phyloP scores from a whole-genome alignment of 2,888 invertebrate genomes.

The Oscheius sp. region DNA sequence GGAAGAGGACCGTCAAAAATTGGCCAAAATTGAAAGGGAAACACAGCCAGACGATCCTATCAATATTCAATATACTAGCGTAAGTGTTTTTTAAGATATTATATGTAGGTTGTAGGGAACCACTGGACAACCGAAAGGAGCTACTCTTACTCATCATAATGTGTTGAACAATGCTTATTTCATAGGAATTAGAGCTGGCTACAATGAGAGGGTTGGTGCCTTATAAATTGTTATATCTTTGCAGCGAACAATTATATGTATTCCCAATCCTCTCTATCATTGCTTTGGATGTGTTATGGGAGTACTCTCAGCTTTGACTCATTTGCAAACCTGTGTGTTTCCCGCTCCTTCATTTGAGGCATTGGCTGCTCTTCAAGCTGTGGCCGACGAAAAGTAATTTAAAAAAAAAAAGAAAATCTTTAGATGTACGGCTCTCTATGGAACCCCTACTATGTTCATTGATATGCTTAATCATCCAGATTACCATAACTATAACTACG shows the following conservation, averaged over 20 bases:
- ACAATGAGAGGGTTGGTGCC: slow-evolving; percentile 53
- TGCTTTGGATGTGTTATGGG: slow-evolving; percentile 80
- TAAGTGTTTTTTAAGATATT: slow-evolving; percentile 21
- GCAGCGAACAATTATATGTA: slow-evolving; percentile 53
- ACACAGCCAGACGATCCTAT: slow-evolving; percentile 79
- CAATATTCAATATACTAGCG: slow-evolving; percentile 75
- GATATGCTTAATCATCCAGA: slow-evolving; percentile 71
- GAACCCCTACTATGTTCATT: slow-evolving; percentile 74
- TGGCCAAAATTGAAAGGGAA: slow-evolving; percentile 73
- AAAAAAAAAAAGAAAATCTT: background rate
- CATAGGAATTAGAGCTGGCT: slow-evolving; percentile 74
- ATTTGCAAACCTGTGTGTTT: slow-evolving; percentile 71
- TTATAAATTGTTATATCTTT: slow-evolving; percentile 16
- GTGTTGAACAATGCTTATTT: slow-evolving; percentile 81
- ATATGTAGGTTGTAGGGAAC: slow-evolving; percentile 76
- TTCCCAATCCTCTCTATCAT: slow-evolving; percentile 74
- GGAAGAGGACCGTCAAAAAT: slow-evolving; percentile 65
- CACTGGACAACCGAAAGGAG: slow-evolving; percentile 82
- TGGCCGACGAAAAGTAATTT: slow-evolving; percentile 78
- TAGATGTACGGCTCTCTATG: slow-evolving; percentile 73
- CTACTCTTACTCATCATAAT: slow-evolving; percentile 76
- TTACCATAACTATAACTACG: slow-evolving; percentile 70
- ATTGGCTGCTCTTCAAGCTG: slow-evolving; percentile 76
- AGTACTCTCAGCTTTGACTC: slow-evolving; percentile 75
- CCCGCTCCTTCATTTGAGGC: slow-evolving; percentile 75